phyloP scores from a whole-genome alignment of 2,888 invertebrate species.

The Aplocera efformata region DNA sequence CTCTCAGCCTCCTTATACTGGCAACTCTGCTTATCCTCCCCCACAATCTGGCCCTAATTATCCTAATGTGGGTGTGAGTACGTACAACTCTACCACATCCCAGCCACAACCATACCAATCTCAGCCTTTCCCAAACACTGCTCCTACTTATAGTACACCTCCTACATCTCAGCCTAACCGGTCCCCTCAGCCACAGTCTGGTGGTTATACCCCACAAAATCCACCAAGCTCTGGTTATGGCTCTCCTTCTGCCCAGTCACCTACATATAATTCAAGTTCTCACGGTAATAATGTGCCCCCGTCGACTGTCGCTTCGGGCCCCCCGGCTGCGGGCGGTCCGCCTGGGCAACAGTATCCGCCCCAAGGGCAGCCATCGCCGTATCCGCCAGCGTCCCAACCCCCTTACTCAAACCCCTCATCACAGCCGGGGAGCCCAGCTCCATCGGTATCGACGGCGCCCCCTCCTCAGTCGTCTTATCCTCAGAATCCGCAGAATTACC shows the following conservation, averaged over 20 bases:
- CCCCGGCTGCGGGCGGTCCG: slow-evolving; percentile 71
- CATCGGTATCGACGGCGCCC: slow-evolving; percentile 74
- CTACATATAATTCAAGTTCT: slow-evolving; percentile 82
- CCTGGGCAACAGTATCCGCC: slow-evolving; percentile 84
- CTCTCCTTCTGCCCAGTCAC: slow-evolving; percentile 83
- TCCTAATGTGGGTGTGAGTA: slow-evolving; percentile 71
- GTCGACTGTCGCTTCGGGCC: slow-evolving; percentile 72
- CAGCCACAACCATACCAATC: slow-evolving; percentile 75
- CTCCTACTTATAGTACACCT: slow-evolving; percentile 77
- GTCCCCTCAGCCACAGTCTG: slow-evolving; percentile 79
- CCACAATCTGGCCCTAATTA: slow-evolving; percentile 67
- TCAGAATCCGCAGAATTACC: slow-evolving; percentile 74
- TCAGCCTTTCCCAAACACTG: slow-evolving; percentile 72
- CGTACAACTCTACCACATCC: slow-evolving; percentile 70
- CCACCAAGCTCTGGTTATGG: slow-evolving; percentile 80
- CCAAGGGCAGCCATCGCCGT: slow-evolving; percentile 82
- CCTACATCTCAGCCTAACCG: slow-evolving; percentile 74
- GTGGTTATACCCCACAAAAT: slow-evolving; percentile 81
- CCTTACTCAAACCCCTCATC: slow-evolving; percentile 79
- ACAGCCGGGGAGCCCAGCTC: slow-evolving; percentile 75
- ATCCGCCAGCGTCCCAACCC: slow-evolving; percentile 82
- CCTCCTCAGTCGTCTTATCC: slow-evolving; percentile 81
- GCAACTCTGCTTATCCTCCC: slow-evolving; percentile 71
- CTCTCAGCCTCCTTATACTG: slow-evolving; percentile 67
- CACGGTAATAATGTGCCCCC: slow-evolving; percentile 75